phyloP scores from a whole-genome alignment of 53 echinoderm and acorn worm genomes.

The Luidia sarsii region DNA sequence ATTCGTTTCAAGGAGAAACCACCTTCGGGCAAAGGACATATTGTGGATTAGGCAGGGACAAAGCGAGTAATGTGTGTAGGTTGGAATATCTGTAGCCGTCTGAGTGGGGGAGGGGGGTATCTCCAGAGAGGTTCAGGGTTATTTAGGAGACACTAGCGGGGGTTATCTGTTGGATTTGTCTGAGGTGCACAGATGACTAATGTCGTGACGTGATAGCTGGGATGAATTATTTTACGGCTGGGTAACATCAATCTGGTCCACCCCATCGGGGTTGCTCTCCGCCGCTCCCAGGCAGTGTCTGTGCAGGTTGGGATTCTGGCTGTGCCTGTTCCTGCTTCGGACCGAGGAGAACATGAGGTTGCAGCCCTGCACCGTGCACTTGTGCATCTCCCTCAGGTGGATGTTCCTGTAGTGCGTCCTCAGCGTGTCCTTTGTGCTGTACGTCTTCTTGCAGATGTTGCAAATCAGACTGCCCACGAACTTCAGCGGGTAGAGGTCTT shows the following conservation, averaged over 20 bases:
- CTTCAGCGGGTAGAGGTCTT: slow-evolving; percentile 12
- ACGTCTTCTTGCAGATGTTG: slow-evolving; percentile 61
- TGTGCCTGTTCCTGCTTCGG: slow-evolving; percentile 60
- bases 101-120: too few species aligned
- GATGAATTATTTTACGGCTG: too few species aligned
- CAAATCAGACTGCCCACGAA: slow-evolving; percentile 46
- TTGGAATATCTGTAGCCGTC: too few species aligned
- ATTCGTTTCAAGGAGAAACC: too few species aligned
- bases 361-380: slow-evolving; percentile 63
- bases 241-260: background rate
- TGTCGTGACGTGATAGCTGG: too few species aligned
- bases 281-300: slow-evolving; percentile 14
- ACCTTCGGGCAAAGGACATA: too few species aligned
- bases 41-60: too few species aligned
- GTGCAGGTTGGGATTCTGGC: slow-evolving; percentile 62
- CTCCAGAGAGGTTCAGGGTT: too few species aligned
- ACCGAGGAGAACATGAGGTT: slow-evolving; percentile 64
- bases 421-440: slow-evolving; percentile 56
- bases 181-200: too few species aligned
- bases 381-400: slow-evolving; percentile 64
- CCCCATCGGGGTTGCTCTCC: slow-evolving; percentile 10
- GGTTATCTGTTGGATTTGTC: too few species aligned
- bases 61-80: too few species aligned
- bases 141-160: too few species aligned
- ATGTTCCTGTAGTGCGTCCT: slow-evolving; percentile 62